Conservation (phyloP, 2,888 invertebrate genomes). For the Coleophora deauratella region DNA sequence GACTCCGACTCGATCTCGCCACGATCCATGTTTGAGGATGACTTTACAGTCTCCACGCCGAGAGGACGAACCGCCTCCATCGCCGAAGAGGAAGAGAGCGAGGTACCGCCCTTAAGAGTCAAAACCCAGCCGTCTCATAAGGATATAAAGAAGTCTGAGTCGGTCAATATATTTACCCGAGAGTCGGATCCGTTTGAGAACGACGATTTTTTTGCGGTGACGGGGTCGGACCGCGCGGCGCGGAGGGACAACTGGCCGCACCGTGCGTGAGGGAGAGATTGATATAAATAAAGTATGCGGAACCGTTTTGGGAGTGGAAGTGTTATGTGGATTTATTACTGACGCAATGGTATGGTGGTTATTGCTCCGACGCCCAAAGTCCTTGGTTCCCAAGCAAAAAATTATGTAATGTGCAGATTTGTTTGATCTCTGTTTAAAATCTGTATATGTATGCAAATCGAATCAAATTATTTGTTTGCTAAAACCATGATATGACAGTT, state of each 20-base stretch:
- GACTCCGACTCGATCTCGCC: slow-evolving; percentile 63
- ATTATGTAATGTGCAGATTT: too few relatives aligned
- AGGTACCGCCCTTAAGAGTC: slow-evolving; percentile 46
- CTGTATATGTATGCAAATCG: too few relatives aligned
- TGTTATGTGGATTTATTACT: too few relatives aligned
- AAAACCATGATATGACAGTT: too few relatives aligned
- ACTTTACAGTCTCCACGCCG: slow-evolving; percentile 72
- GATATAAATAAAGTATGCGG: too few relatives aligned
- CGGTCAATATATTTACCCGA: slow-evolving; percentile 90
- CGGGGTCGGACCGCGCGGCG: slow-evolving; percentile 61
- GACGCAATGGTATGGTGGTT: too few relatives aligned
- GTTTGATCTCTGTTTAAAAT: too few relatives aligned
- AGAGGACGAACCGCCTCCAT: slow-evolving; percentile 57
- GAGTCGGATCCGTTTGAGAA: slow-evolving; percentile 92
- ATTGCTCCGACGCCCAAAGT: too few relatives aligned
- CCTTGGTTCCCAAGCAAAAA: too few relatives aligned
- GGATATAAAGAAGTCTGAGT: slow-evolving; percentile 89
- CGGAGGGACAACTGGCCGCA: slow-evolving; percentile 62
- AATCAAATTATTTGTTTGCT: too few relatives aligned
- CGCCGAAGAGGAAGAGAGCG: slow-evolving; percentile 62
- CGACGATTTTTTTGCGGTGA: slow-evolving; percentile 86
- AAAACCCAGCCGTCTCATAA: slow-evolving; percentile 61
- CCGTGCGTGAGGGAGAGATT: too few relatives aligned
- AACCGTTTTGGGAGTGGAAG: too few relatives aligned
- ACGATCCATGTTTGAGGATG: slow-evolving; percentile 78